Conservation (phyloP, 2,888 invertebrate genomes). For the Cosmorhoe ocellata region DNA sequence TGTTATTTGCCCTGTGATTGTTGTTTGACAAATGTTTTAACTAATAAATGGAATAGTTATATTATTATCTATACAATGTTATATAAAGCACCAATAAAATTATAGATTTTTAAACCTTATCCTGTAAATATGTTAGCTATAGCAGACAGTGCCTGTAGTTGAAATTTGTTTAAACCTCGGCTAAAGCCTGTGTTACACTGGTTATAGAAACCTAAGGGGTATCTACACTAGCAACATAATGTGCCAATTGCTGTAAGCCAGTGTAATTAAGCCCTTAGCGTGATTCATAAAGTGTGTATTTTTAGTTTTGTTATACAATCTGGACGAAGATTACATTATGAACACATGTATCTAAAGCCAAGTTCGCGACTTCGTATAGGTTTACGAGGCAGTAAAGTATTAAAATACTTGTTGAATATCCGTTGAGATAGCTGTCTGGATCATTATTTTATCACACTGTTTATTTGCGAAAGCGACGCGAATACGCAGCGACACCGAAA, state of each 20-base stretch:
- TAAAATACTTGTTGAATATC: no score
- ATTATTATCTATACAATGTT: constrained; percentile 17
- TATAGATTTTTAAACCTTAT: constrained; percentile 30
- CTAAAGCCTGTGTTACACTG: constrained; percentile 22
- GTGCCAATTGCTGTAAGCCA: constrained; percentile 7
- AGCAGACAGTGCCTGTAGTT: constrained; percentile 52
- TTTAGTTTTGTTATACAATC: constrained; percentile 32
- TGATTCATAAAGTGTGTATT: constrained; percentile 27
- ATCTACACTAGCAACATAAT: constrained; percentile 7
- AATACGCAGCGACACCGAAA: no score
- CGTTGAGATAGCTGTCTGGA: no score
- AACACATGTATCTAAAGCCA: no score
- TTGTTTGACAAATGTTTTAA: constrained; percentile 4
- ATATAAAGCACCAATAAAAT: constrained; percentile 21
- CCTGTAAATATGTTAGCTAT: constrained; percentile 54
- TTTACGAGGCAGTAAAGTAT: no score
- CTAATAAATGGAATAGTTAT: constrained; percentile 21
- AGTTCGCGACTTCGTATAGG: no score
- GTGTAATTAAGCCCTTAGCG: constrained; percentile 13
- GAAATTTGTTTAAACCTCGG: constrained; percentile 19
- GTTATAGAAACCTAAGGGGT: not conserved
- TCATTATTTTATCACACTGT: no score
- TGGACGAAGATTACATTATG: constrained; percentile 25
- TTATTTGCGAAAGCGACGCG: no score
- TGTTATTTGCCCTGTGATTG: constrained; percentile 4